Evolutionary conservation across 2,888 invertebrate genomes (phyloP).

Genomic region (Anodontia alba): DNA sequence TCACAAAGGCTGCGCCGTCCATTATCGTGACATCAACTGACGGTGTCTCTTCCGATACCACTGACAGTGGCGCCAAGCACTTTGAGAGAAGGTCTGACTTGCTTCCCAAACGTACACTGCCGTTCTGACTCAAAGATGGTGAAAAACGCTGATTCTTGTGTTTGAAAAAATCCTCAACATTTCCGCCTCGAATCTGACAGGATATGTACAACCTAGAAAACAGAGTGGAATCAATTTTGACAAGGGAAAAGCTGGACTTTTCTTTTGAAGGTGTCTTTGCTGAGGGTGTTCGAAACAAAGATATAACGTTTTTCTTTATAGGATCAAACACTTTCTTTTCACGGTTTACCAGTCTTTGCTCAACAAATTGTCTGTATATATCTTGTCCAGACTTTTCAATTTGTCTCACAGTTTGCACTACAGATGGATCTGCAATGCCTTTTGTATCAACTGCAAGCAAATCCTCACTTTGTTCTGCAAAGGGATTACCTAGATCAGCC

Average conservation of each 20-base stretch:
- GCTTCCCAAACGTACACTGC: background rate
- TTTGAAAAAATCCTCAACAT: background rate
- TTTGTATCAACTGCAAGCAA: conserved; percentile 15
- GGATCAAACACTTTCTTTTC: background rate
- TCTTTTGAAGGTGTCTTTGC: background rate
- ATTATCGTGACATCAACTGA: background rate
- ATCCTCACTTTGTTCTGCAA: conserved; percentile 22
- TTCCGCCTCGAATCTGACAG: no score
- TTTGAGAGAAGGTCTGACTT: background rate
- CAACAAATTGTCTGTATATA: background rate
- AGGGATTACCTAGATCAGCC: conserved; percentile 22
- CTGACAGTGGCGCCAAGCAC: background rate
- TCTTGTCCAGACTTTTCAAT: conserved; percentile 13
- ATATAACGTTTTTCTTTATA: background rate
- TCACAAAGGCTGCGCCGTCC: background rate
- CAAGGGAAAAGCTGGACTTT: background rate
- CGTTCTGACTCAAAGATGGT: background rate
- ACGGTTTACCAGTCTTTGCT: conserved; percentile 5
- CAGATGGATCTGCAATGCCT: background rate
- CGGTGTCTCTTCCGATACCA: background rate
- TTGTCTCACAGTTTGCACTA: background rate
- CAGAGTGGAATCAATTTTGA: conserved; percentile 5
- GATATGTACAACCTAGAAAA: background rate
- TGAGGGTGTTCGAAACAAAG: background rate
- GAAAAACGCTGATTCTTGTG: background rate